phyloP scores from a whole-genome alignment of 2,797 vertebrate species.

The Acanthornis magna region DNA sequence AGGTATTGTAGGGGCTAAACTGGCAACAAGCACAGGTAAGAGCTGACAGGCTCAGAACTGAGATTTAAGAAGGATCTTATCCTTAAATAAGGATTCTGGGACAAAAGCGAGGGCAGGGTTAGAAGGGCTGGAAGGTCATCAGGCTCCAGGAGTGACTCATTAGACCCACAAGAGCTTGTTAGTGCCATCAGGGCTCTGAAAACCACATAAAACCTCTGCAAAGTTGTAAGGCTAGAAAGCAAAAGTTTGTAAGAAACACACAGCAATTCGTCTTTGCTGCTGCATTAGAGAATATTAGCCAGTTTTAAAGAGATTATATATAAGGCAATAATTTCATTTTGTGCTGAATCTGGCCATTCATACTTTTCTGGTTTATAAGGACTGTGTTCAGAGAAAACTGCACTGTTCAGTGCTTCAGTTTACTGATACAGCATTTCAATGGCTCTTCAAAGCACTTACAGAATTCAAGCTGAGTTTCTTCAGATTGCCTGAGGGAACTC shows the following conservation, averaged over 20 bases:
- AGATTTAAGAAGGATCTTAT: not conserved
- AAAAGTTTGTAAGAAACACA: not conserved
- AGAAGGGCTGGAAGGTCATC: not conserved
- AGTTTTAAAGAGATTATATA: not conserved
- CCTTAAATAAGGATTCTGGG: not conserved
- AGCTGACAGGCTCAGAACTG: not conserved
- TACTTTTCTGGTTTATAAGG: not conserved
- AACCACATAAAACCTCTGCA: not conserved
- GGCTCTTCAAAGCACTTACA: not conserved
- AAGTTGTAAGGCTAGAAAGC: not conserved
- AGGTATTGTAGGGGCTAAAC: fast-evolving
- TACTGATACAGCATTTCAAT: not conserved
- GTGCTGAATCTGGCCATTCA: not conserved
- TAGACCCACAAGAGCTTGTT: not conserved
- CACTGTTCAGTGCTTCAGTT: not conserved
- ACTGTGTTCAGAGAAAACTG: not conserved
- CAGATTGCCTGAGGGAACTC: not conserved
- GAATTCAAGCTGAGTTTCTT: not conserved
- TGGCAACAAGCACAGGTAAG: not conserved
- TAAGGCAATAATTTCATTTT: not conserved
- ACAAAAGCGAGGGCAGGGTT: not conserved
- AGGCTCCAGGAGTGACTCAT: not conserved
- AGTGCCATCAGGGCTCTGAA: not conserved
- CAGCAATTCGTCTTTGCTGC: not conserved
- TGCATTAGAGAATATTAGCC: not conserved